Percentiles rank a stretch among this genome's conserved stretches.
These are phyloP conservation scores for Scaptomyza cyrtandrae DNA, from an alignment of 2,888 invertebrate species.

Conservation along the genomic window DNA sequence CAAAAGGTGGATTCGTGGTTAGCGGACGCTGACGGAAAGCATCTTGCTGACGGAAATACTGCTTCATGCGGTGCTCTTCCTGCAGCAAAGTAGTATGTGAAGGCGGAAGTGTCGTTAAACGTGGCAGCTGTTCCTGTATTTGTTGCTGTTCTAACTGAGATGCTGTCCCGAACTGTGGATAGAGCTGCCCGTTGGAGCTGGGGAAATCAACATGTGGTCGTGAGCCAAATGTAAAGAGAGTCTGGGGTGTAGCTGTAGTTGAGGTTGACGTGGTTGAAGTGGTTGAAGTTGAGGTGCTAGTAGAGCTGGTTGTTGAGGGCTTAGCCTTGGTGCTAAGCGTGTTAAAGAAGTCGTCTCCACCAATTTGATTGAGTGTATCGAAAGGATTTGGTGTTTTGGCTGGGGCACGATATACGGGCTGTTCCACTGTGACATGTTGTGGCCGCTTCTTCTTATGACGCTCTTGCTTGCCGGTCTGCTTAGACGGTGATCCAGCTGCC, in stretches of 20 bases:
- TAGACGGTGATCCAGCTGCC: conserved; percentile 74
- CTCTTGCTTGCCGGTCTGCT: conserved; percentile 79
- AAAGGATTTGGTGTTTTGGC: conserved; percentile 75
- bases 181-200: conserved; percentile 79
- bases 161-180: conserved; percentile 68
- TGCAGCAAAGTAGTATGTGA: conserved; percentile 64
- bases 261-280: conserved; percentile 85
- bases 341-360: conserved; percentile 82
- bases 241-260: conserved; percentile 71
- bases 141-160: conserved; percentile 37
- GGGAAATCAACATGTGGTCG: conserved; percentile 80
- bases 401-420: conserved; percentile 68
- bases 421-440: conserved; percentile 71
- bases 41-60: conserved; percentile 84
- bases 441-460: conserved; percentile 82
- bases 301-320: conserved; percentile 22
- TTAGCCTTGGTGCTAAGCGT: conserved; percentile 55
- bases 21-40: conserved; percentile 83
- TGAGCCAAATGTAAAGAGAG: conserved; percentile 77
- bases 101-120: conserved; percentile 75
- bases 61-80: conserved; percentile 84
- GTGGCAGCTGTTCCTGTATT: conserved; percentile 63
- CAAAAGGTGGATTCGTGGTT: conserved; percentile 73
- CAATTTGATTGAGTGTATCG: conserved; percentile 82
- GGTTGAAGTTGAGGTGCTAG: conserved; percentile 78